Base-by-base conservation (phyloP, 2,113 vertebrate genomes). In the Mastomys coucha region DNA sequence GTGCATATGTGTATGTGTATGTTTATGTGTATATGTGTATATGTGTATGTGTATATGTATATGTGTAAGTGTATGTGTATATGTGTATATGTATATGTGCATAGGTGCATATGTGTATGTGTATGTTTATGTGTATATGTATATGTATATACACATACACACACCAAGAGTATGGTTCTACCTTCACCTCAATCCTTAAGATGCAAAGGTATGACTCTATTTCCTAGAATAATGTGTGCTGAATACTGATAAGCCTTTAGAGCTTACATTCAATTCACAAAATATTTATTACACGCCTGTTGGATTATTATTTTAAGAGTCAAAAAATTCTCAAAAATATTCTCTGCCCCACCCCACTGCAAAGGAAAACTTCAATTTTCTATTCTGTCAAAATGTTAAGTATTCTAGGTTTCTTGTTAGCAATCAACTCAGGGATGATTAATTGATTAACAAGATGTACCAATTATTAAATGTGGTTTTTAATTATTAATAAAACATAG, bases 401-500 rank as follows among this genome's bases (percentile, higher is more conserved):
- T 11, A 36, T 84, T 80, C 56, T 33, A 0, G 60, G 7, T 53
- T 11, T 22, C 70, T 93, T 36, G 24, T 17, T 51, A 75, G 14
- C 36, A 65, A 67, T 70, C 31, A 88, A 92, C 45, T 91, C 4
- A 31, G 20, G 20, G 6, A 93, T 39, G 5, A 39, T 72, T 77
- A 92, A 96, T 65, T 92, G 45, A 96, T 63, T 63, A 76, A 16
- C 93, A 19, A 42, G 31, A 85, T 80, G 28, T 36, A 89, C 58
- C 33, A 91, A 31, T 82, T 70, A 28, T 56, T 33, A n/a, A 87
- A 86, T 81, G 33, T 56, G 28, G 5, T 5, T 90, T 91, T 4
- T 70, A 75, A 88, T 84, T 31, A 78, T 94, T 24, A 70, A 16
- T 95, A 90, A 97, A 93, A 53, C 91, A 5, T 7, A 91, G 5